Base-by-base conservation (phyloP, 2,113 vertebrate species). In the Clarias gariepinus region DNA sequence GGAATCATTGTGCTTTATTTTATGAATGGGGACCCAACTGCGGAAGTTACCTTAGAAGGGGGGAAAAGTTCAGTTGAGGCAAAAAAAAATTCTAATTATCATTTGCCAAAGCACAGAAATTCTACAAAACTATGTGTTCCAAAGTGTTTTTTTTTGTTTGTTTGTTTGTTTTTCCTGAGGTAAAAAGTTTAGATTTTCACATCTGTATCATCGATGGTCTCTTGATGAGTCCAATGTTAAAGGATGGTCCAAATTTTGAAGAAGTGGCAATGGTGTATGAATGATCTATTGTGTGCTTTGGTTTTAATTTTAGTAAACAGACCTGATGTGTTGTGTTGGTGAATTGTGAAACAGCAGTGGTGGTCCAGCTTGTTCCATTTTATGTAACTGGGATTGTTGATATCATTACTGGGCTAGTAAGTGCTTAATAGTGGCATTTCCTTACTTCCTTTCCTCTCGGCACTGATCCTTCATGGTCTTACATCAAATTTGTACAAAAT, bases 311-410 rank as follows among this genome's bases (percentile, higher is more conserved):
- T 25, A 41, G 16, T 19, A 23, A 53, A 53, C 74, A 57, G 52
- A 55, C 25, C 23, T 79, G 76, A 19, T 79, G 28, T 60, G 25
- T 55, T 28, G 25, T 28, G 25, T 19, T 69, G 28, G 21, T 41
- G 2, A 58, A 57, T 41, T 73, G 55, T 33, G 8, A 66, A 78
- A 52, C 74, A 55, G 41, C 73, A 78, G 0, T 85, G 84, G 74
- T 85, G 84, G 76, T 85, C 61, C 84, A 85, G 61, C 52, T 85
- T 85, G 84, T 68, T 85, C 47, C 76, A 69, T 55, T 85, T 85
- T 68, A 69, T 23, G 76, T 23, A 57, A 36, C 74, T 36, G n/a
- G 84, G 58, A 78, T 78, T 78, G 60, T 83, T 83, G 63, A 82
- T 78, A 85, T 74, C 21, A 36, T 85, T 85, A 53, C n/a, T 66